Evolutionary conservation across 2,797 vertebrate genomes (phyloP), one percentile per base, ranked within the genome.

Genomic region (Rhabdomys pumilio): DNA sequence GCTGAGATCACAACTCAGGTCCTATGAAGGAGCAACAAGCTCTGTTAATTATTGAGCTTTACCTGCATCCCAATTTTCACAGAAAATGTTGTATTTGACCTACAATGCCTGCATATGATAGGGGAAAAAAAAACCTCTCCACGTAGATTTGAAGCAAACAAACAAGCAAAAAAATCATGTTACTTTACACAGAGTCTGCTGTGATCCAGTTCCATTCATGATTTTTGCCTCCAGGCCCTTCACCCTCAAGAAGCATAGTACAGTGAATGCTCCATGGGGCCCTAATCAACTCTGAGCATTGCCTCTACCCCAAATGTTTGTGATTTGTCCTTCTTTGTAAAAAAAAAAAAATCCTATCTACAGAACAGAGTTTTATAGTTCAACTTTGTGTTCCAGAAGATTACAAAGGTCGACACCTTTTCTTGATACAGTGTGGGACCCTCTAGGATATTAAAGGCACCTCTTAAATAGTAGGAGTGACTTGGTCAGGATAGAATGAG

Each of bases 381-480:
- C 88, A 14, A 63, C 1, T 75, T 61, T 84, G 44, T 95, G 83
- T 80, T 85, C n/a, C 67, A 90, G 76, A 14, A 87, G 90, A 87
- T 69, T 94, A 76, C 79, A 95, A 88, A 93, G 69, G 19, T 19
- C 24, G 89, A 15, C 61, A 50, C 31, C 44, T 72, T 88, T 65
- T 41, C 14, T 59, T 84, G 38, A n/a, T 38, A 41, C 29, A 26
- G 3, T 2, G 3, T 47, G 22, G 72, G 47, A 6, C 4, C 22
- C 38, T 69, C 15, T 59, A 17, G 14, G 47, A 47, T 31, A 3
- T 38, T n/a, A 63, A 89, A 82, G 26, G 10, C 44, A 6, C 47
- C n/a, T 41, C 19, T 73, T 50, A 53, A 19, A 44, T 34, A 88
- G 50, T 31, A 75, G 0, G 7, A 41, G 29, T 53, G 5, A 77